These are phyloP conservation scores for Limnephilus auricula DNA, from an alignment of 2,888 invertebrate species.

Conservation along the genomic window DNA sequence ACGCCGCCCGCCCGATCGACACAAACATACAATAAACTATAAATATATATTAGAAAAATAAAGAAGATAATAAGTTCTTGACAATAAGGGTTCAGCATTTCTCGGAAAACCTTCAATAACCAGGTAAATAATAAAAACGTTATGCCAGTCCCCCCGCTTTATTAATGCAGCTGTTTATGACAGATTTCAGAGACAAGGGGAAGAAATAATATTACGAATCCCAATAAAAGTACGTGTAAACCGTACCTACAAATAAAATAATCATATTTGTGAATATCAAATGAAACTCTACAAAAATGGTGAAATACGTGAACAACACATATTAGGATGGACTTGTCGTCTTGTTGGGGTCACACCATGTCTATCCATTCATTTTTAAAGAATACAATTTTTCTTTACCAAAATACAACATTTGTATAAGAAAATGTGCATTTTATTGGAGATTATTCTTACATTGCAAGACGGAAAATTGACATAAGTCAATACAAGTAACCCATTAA, in stretches of 20 bases:
- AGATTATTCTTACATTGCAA: no score
- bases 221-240: background rate
- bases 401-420: no score
- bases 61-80: background rate
- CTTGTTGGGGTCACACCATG: no score
- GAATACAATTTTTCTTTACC: no score
- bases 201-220: background rate
- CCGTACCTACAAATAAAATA: background rate
- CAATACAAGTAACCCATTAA: background rate
- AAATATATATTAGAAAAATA: no score
- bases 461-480: no score
- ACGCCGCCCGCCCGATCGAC: no score
- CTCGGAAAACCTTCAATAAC: background rate
- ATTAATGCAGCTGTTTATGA: slow-evolving; percentile 49
- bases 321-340: no score
- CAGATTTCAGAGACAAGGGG: slow-evolving; percentile 21
- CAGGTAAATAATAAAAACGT: slow-evolving; percentile 23
- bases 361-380: no score
- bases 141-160: slow-evolving; percentile 23
- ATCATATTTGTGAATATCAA: background rate
- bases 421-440: no score
- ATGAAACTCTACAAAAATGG: background rate
- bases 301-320: no score
- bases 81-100: background rate
- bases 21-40: background rate